Conservation (phyloP, 2,797 vertebrate genomes). For the Syngnathus acus region DNA sequence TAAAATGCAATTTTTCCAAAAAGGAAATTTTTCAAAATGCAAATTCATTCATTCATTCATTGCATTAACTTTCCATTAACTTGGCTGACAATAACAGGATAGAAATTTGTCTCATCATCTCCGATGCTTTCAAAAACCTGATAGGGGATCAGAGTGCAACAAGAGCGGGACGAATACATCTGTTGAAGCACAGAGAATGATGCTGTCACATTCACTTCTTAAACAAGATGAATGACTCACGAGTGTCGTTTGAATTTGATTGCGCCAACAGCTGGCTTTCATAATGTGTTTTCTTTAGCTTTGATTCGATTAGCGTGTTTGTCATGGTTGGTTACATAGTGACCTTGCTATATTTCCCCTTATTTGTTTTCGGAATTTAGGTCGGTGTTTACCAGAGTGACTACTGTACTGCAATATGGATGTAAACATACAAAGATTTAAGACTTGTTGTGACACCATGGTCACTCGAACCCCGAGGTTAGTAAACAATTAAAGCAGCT, state of each 20-base stretch:
- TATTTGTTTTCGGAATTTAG: neutral
- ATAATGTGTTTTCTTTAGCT: slow-evolving; percentile 16
- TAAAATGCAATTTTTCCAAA: neutral
- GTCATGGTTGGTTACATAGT: slow-evolving; percentile 16
- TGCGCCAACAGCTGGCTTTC: slow-evolving; percentile 26
- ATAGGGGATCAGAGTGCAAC: slow-evolving; percentile 19
- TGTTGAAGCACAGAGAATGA: slow-evolving; percentile 27
- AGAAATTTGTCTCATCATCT: slow-evolving; percentile 40
- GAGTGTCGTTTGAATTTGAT: slow-evolving; percentile 31
- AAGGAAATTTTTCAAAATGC: too few species aligned
- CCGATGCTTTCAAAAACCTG: slow-evolving; percentile 24
- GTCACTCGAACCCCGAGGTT: slow-evolving; percentile 18
- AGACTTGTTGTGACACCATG: slow-evolving; percentile 18
- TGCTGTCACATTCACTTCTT: slow-evolving; percentile 31
- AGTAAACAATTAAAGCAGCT: slow-evolving; percentile 33
- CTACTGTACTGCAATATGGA: neutral
- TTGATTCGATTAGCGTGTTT: slow-evolving; percentile 19
- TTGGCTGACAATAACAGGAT: slow-evolving; percentile 26
- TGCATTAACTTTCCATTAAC: slow-evolving; percentile 19
- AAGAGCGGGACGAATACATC: slow-evolving; percentile 24
- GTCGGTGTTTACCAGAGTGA: slow-evolving; percentile 7
- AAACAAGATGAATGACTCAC: slow-evolving; percentile 27
- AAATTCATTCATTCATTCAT: too few species aligned
- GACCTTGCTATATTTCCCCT: neutral
- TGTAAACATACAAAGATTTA: slow-evolving; percentile 16